Percentiles rank a stretch among this genome's conserved stretches.
Conservation (phyloP, 2,888 invertebrate genomes). For the Parnassius orleans region DNA sequence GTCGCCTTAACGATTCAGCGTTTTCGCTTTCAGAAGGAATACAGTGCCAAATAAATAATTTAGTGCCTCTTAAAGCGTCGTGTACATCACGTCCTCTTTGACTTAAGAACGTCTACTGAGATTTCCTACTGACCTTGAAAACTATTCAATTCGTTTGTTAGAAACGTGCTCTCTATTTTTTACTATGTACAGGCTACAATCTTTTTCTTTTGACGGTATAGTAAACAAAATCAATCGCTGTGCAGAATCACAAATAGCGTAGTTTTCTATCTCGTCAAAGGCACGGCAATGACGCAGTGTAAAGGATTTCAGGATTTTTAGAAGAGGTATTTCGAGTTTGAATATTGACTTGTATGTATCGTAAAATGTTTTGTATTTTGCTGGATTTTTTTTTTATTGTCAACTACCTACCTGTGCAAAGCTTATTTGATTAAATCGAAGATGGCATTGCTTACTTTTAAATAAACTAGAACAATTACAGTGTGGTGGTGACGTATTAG, state of each 20-base stretch:
- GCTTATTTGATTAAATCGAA: too few species aligned
- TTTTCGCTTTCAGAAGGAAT: not conserved
- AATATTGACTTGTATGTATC: not conserved
- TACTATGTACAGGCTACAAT: not conserved
- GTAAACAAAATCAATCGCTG: conserved; percentile 11
- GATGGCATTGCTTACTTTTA: too few species aligned
- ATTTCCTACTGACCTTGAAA: not conserved
- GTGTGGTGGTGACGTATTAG: too few species aligned
- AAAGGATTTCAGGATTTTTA: conserved; percentile 19
- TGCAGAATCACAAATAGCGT: not conserved
- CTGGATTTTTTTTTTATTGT: too few species aligned
- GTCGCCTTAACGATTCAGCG: too few species aligned
- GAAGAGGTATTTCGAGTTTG: not conserved
- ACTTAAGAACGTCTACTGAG: not conserved
- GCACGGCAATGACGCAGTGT: conserved; percentile 3
- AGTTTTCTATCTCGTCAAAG: conserved; percentile 6
- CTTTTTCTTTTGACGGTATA: conserved; percentile 1
- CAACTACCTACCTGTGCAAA: too few species aligned
- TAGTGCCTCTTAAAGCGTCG: not conserved
- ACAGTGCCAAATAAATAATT: not conserved
- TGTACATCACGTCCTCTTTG: too few species aligned
- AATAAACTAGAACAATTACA: too few species aligned
- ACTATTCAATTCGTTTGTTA: not conserved
- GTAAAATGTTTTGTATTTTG: not conserved
- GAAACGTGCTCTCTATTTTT: not conserved